A percentile compares a stretch with the other conserved stretches of the same genome.
Conservation (phyloP, 2,888 invertebrate species). For the Camponotus fellah region DNA sequence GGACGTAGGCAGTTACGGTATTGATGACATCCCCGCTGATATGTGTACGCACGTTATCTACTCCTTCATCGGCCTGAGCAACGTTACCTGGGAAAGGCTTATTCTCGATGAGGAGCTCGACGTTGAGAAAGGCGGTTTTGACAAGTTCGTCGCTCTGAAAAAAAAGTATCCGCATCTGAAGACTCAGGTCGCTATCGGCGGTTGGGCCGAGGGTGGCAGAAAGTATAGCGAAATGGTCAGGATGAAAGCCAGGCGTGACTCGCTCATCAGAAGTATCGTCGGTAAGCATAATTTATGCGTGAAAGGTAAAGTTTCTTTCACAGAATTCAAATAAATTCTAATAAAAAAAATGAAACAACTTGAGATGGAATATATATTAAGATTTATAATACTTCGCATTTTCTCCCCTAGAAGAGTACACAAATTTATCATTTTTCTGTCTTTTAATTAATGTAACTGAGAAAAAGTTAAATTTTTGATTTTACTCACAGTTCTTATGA, state of each 20-base stretch:
- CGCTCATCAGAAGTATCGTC: conserved; percentile 92
- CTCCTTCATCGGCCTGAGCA: conserved; percentile 95
- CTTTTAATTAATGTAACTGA: background rate
- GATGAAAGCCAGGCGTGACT: conserved; percentile 89
- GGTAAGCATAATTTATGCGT: conserved; percentile 86
- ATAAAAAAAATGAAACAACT: background rate
- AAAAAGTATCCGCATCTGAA: conserved; percentile 91
- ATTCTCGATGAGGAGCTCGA: conserved; percentile 94
- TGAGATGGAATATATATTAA: background rate
- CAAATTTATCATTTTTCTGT: background rate
- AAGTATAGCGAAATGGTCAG: conserved; percentile 95
- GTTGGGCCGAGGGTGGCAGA: conserved; percentile 96
- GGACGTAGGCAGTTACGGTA: conserved; percentile 93
- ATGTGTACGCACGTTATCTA: conserved; percentile 95
- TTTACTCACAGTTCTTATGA: conserved; percentile 89
- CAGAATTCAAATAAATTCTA: background rate
- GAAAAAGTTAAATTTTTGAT: conserved; percentile 4
- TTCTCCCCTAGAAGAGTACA: background rate
- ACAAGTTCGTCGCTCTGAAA: conserved; percentile 92
- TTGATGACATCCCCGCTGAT: conserved; percentile 94
- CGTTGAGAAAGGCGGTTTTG: conserved; percentile 91
- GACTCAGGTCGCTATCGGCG: conserved; percentile 94
- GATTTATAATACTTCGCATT: background rate
- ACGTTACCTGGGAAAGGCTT: conserved; percentile 92
- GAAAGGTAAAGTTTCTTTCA: background rate